phyloP scores from a whole-genome alignment of 2,797 vertebrate species.

The Pagetopsis macropterus region DNA sequence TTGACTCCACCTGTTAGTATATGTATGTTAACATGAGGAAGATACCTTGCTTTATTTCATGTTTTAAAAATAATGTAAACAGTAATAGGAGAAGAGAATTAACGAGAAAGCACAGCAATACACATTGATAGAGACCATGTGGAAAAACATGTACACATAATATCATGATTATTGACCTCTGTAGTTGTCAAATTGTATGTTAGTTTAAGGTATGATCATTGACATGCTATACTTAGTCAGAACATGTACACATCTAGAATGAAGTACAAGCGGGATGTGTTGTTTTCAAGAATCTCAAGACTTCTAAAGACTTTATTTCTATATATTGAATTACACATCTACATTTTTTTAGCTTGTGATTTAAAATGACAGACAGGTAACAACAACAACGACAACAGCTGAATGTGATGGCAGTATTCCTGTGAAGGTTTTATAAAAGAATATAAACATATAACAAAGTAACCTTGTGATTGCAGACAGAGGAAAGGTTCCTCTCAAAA shows the following conservation, averaged over 20 bases:
- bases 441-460: slow-evolving; percentile 21
- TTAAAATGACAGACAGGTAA: background rate
- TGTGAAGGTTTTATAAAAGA: slow-evolving; percentile 28
- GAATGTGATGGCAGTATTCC: background rate
- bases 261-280: background rate
- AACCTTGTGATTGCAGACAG: slow-evolving; percentile 3
- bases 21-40: slow-evolving; percentile 5
- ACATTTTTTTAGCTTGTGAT: background rate
- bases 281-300: background rate
- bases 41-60: background rate
- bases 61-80: background rate
- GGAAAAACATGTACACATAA: background rate
- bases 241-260: slow-evolving; percentile 33
- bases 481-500: slow-evolving; percentile 25
- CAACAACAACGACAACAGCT: background rate
- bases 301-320: background rate
- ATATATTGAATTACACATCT: slow-evolving; percentile 1
- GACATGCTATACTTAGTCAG: slow-evolving; percentile 15
- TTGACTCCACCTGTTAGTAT: background rate
- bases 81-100: background rate
- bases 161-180: slow-evolving; percentile 7
- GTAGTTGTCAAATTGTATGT: slow-evolving; percentile 25
- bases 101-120: background rate
- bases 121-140: background rate
- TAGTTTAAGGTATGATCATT: slow-evolving; percentile 33